Conservation (phyloP, 2,113 vertebrate genomes). For the Chrysochloris asiatica region DNA sequence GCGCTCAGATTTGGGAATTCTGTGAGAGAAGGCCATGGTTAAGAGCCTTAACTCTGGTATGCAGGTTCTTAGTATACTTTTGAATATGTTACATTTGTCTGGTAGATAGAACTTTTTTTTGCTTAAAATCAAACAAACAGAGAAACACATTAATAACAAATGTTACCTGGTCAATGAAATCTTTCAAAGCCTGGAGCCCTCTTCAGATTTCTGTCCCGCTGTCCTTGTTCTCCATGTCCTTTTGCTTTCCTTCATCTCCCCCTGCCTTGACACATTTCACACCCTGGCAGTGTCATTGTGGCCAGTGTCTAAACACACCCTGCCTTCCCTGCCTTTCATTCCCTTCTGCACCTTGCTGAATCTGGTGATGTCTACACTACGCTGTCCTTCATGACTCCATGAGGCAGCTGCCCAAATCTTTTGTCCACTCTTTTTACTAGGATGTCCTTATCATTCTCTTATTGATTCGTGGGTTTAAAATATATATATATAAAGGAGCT, state of each 20-base stretch:
- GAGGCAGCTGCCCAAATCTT: background rate
- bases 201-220: background rate
- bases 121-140: no score
- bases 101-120: background rate
- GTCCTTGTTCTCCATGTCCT: background rate
- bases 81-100: no score
- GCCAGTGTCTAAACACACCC: background rate
- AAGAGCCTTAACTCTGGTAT: no score
- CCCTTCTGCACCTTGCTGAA: background rate
- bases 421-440: background rate
- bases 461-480: no score
- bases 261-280: background rate
- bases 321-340: background rate
- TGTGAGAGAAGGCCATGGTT: conserved; percentile 76
- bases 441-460: background rate
- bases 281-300: no score
- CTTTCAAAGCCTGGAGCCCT: background rate
- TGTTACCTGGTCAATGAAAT: background rate
- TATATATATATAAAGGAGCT: no score
- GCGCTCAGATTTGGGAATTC: conserved; percentile 65
- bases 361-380: background rate
- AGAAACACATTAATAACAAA: no score
- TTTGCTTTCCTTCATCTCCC: no score
- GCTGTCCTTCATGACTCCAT: no score
- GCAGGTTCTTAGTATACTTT: background rate